A percentile compares a stretch with the other conserved stretches of the same genome.
phyloP scores from a whole-genome alignment of 1,140 invertebrate species.

The Phortica variegata region DNA sequence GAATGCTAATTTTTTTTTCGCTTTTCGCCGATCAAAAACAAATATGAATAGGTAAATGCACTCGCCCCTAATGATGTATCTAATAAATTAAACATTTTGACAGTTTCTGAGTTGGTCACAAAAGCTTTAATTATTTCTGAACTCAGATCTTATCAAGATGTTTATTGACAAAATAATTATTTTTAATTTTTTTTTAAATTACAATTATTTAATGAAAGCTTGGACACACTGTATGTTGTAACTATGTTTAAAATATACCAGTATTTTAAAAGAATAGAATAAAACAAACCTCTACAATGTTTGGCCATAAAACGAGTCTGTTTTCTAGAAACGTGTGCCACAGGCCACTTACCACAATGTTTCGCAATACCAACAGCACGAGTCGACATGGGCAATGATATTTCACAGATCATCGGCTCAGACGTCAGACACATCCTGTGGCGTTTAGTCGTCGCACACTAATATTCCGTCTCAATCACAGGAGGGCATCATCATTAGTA shows the following conservation, averaged over 20 bases:
- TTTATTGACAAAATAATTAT: constrained; percentile 7
- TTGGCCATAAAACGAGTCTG: background rate
- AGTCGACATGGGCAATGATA: no score
- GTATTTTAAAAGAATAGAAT: constrained; percentile 19
- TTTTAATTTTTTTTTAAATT: constrained; percentile 2
- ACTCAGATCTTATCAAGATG: no score
- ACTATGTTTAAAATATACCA: background rate
- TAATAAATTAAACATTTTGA: constrained; percentile 46
- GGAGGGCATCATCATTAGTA: no score
- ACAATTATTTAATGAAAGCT: background rate
- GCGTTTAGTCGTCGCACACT: no score
- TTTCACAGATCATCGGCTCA: constrained; percentile 23
- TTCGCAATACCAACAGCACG: constrained; percentile 2
- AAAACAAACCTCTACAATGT: constrained; percentile 22
- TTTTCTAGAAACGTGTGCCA: constrained; percentile 4
- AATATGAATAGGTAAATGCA: constrained; percentile 2
- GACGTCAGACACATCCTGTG: constrained; percentile 42
- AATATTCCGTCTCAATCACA: no score
- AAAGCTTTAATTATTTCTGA: no score
- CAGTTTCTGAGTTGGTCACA: no score
- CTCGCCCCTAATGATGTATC: constrained; percentile 20
- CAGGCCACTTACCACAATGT: constrained; percentile 18
- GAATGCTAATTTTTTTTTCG: constrained; percentile 40
- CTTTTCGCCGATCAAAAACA: no score
- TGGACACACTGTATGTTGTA: background rate